These are phyloP conservation scores for Megathymus violae DNA, from an alignment of 1,140 invertebrate genomes.

Conservation along the genomic window DNA sequence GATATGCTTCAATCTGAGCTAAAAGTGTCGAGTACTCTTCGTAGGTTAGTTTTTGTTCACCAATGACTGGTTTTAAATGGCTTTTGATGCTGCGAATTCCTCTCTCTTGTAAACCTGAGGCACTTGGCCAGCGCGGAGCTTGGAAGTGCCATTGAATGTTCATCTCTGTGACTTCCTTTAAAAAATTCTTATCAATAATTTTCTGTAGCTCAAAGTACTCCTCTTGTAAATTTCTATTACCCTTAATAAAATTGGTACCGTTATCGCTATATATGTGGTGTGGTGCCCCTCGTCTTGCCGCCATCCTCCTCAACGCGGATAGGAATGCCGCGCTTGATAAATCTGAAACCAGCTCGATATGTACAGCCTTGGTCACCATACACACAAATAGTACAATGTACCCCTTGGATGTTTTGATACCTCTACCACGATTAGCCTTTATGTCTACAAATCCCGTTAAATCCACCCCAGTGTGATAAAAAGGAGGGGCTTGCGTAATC, in stretches of 20 bases:
- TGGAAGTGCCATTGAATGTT: constrained; percentile 39
- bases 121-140: constrained; percentile 37
- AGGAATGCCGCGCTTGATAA: constrained; percentile 65
- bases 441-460: constrained; percentile 54
- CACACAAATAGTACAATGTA: constrained; percentile 72
- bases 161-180: constrained; percentile 24
- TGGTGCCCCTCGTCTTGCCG: constrained; percentile 59
- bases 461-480: constrained; percentile 53
- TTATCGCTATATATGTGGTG: constrained; percentile 59
- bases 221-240: constrained; percentile 30
- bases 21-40: constrained; percentile 54
- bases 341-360: constrained; percentile 69
- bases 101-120: constrained; percentile 15
- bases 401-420: constrained; percentile 50
- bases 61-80: constrained; percentile 37
- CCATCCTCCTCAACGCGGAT: constrained; percentile 65
- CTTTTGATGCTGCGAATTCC: constrained; percentile 13
- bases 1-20: constrained; percentile 46
- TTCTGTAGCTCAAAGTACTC: constrained; percentile 7
- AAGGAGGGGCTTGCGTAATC: constrained; percentile 35
- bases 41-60: constrained; percentile 44
- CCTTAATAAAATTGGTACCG: constrained; percentile 68
- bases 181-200: constrained; percentile 2
- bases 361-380: constrained; percentile 66
- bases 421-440: constrained; percentile 43